phyloP scores from a whole-genome alignment of 92 coral and sea anemone genomes.

The Phenganax marumi region DNA sequence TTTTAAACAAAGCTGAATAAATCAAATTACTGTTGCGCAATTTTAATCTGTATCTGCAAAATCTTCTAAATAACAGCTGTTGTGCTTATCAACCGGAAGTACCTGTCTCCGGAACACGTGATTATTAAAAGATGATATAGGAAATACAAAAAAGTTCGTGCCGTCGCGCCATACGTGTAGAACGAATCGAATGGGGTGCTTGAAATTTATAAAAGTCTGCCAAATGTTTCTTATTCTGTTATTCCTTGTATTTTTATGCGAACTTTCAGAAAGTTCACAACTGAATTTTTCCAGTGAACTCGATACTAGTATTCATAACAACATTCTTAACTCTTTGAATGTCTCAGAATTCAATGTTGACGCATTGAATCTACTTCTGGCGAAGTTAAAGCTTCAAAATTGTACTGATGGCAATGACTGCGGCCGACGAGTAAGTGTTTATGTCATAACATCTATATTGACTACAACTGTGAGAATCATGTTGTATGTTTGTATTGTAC shows the following conservation, averaged over 20 bases:
- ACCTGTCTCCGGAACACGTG: slow-evolving; percentile 31
- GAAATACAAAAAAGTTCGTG: not conserved
- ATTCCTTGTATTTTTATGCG: slow-evolving; percentile 11
- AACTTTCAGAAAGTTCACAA: slow-evolving; percentile 14
- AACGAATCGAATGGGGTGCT: not conserved
- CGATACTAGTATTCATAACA: not conserved
- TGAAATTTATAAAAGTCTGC: not conserved
- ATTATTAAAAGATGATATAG: slow-evolving; percentile 16
- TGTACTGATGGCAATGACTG: slow-evolving; percentile 14
- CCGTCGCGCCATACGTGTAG: not conserved
- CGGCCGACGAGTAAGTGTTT: slow-evolving; percentile 16
- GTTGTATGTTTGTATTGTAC: not conserved
- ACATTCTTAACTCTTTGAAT: slow-evolving; percentile 30
- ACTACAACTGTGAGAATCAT: not conserved
- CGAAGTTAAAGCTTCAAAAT: slow-evolving; percentile 7
- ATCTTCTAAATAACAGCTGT: not conserved
- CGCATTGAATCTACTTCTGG: slow-evolving; percentile 22
- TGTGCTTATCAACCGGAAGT: slow-evolving; percentile 28
- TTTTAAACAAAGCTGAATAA: not conserved
- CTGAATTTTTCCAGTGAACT: not conserved
- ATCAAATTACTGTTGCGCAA: not conserved
- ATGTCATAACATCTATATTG: not conserved
- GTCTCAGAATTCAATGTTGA: slow-evolving; percentile 23
- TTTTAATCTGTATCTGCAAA: slow-evolving; percentile 6
- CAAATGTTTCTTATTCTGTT: not conserved